These are phyloP conservation scores for Microchirus variegatus DNA, from an alignment of 2,797 vertebrate species.

Conservation along the genomic window DNA sequence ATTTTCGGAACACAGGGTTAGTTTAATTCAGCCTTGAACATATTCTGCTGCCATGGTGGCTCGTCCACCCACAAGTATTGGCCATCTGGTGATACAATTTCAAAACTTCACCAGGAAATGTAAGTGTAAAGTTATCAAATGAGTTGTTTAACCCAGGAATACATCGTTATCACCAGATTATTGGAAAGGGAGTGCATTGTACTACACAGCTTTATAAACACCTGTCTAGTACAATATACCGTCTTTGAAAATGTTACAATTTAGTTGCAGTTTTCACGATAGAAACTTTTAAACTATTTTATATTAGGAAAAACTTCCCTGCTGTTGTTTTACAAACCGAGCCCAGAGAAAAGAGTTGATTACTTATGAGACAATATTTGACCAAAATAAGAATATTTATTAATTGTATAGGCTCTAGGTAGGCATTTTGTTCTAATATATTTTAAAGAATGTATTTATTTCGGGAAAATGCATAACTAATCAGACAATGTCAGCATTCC, in stretches of 20 bases:
- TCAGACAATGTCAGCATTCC: no score
- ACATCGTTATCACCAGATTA: constrained; percentile 38
- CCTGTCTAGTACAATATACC: constrained; percentile 19
- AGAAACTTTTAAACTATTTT: no score
- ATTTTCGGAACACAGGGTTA: constrained; percentile 56
- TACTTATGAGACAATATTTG: no score
- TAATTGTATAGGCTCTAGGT: no score
- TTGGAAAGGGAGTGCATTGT: constrained; percentile 23
- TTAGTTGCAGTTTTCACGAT: not conserved
- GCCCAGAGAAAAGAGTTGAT: no score
- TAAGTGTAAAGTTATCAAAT: constrained; percentile 56
- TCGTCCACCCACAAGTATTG: constrained; percentile 57
- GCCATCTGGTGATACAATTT: constrained; percentile 73
- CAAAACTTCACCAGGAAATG: constrained; percentile 50
- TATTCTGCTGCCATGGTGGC: constrained; percentile 65
- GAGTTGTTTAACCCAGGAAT: constrained; percentile 57
- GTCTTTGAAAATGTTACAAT: no score
- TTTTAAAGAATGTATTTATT: no score
- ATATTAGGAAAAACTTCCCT: no score
- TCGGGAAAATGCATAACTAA: no score
- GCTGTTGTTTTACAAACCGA: no score
- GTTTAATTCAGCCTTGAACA: constrained; percentile 68
- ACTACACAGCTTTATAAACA: constrained; percentile 28
- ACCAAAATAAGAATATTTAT: no score
- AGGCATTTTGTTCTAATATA: no score